A percentile compares a stretch with the other conserved stretches of the same genome.
Conservation (phyloP, 2,113 vertebrate genomes). For the Pelusios castaneus region DNA sequence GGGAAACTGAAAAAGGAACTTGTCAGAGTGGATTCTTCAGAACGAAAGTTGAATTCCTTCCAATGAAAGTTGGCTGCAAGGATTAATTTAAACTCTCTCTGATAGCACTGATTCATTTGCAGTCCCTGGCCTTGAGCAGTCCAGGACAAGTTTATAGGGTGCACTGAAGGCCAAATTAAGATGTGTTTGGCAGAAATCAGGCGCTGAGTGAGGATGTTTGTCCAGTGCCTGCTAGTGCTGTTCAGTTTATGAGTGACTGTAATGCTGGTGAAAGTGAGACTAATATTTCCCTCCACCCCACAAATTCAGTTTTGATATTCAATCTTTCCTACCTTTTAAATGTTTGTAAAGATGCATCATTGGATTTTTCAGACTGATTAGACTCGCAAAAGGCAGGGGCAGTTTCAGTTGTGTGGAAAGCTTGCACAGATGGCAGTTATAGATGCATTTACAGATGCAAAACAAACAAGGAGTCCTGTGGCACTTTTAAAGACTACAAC, state of each 20-base stretch:
- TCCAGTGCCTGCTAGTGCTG: background rate
- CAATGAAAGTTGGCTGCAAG: background rate
- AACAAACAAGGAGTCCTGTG: too few species aligned
- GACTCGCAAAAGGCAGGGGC: background rate
- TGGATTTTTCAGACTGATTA: background rate
- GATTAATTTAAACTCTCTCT: background rate
- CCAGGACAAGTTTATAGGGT: background rate
- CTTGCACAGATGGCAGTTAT: rapidly evolving
- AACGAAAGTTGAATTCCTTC: slow-evolving; percentile 23
- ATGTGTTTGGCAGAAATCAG: background rate
- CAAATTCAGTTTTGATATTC: background rate
- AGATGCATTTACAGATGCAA: rapidly evolving
- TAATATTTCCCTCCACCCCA: background rate
- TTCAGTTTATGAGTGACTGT: background rate
- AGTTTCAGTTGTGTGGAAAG: rapidly evolving
- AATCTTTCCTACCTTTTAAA: background rate
- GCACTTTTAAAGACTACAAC: too few species aligned
- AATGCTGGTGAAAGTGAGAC: too few species aligned
- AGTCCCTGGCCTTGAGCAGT: background rate
- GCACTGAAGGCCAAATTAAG: background rate
- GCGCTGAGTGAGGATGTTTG: background rate
- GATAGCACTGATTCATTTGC: background rate
- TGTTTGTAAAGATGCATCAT: background rate
- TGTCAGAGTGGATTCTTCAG: slow-evolving; percentile 38
- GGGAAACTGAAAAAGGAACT: slow-evolving; percentile 62